These are phyloP conservation scores for Borostomias antarcticus DNA, from an alignment of 2,797 vertebrate genomes.

Conservation along the genomic window DNA sequence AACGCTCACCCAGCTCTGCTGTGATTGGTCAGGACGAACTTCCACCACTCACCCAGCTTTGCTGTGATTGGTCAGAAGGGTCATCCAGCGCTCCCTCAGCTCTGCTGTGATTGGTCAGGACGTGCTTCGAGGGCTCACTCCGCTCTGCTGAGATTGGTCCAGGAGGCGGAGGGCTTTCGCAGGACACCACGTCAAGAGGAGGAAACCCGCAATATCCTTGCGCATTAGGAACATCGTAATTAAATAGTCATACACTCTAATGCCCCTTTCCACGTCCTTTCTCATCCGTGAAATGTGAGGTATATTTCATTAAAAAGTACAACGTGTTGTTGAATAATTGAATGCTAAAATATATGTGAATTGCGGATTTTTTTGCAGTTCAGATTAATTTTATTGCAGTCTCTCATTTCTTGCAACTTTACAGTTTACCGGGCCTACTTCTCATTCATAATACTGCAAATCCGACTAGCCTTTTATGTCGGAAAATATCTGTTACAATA, in stretches of 20 bases:
- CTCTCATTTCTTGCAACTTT: neutral
- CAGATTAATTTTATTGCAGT: neutral
- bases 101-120: slow-evolving; percentile 5
- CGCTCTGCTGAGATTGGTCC: slow-evolving; percentile 11
- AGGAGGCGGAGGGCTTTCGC: slow-evolving; percentile 65
- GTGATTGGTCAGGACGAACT: too few relatives aligned
- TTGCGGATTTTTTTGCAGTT: neutral
- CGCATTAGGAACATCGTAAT: slow-evolving; percentile 59
- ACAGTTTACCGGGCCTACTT: slow-evolving; percentile 69
- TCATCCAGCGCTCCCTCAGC: too few relatives aligned
- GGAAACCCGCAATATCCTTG: slow-evolving; percentile 76
- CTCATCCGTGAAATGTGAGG: neutral
- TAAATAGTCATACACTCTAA: slow-evolving; percentile 46
- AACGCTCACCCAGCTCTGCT: too few relatives aligned
- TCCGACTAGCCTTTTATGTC: too few relatives aligned
- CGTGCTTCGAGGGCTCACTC: too few relatives aligned
- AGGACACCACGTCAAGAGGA: slow-evolving; percentile 38
- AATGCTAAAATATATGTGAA: neutral
- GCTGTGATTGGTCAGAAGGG: too few relatives aligned
- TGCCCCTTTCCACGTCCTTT: neutral
- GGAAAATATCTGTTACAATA: too few relatives aligned
- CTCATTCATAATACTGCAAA: slow-evolving; percentile 73
- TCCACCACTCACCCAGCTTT: too few relatives aligned
- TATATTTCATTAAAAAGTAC: neutral
- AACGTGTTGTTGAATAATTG: neutral